phyloP scores from a whole-genome alignment of 1,140 invertebrate genomes.

The Agrypnia vestita region DNA sequence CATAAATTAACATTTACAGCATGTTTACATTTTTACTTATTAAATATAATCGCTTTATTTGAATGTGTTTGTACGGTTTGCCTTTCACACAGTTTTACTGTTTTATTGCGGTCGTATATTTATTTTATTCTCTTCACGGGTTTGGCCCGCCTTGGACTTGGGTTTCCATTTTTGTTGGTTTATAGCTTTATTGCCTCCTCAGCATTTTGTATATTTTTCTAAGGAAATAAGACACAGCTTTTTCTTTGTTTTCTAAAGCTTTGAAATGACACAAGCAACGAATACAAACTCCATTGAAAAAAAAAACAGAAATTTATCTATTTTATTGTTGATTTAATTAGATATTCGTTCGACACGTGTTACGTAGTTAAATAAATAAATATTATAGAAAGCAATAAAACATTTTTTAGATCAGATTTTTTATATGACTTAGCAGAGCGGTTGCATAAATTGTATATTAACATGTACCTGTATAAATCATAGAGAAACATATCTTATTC shows the following conservation, averaged over 20 bases:
- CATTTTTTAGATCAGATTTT: too few species aligned
- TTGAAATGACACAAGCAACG: slow-evolving; percentile 23
- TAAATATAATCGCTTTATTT: slow-evolving; percentile 62
- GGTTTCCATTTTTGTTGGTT: slow-evolving; percentile 43
- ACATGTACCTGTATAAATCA: too few species aligned
- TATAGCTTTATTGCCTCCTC: slow-evolving; percentile 59
- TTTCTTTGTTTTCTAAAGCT: slow-evolving; percentile 39
- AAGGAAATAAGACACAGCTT: slow-evolving; percentile 42
- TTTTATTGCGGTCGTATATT: slow-evolving; percentile 59
- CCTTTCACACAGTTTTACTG: slow-evolving; percentile 56
- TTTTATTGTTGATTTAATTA: not conserved
- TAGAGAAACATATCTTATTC: too few species aligned
- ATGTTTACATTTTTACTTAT: slow-evolving; percentile 62
- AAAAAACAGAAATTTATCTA: slow-evolving; percentile 13
- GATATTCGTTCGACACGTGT: too few species aligned
- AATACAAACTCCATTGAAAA: slow-evolving; percentile 2
- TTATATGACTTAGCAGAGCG: too few species aligned
- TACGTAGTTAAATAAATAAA: too few species aligned
- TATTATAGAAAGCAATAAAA: too few species aligned
- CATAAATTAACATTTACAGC: slow-evolving; percentile 61
- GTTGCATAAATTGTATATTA: too few species aligned
- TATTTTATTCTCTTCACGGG: slow-evolving; percentile 49
- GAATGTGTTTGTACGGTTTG: slow-evolving; percentile 57
- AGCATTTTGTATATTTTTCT: slow-evolving; percentile 51
- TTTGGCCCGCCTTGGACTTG: slow-evolving; percentile 36